Percentiles rank a stretch among this genome's conserved stretches.
phyloP scores from a whole-genome alignment of 2,797 vertebrate species.

The Rhodeus uyekii region DNA sequence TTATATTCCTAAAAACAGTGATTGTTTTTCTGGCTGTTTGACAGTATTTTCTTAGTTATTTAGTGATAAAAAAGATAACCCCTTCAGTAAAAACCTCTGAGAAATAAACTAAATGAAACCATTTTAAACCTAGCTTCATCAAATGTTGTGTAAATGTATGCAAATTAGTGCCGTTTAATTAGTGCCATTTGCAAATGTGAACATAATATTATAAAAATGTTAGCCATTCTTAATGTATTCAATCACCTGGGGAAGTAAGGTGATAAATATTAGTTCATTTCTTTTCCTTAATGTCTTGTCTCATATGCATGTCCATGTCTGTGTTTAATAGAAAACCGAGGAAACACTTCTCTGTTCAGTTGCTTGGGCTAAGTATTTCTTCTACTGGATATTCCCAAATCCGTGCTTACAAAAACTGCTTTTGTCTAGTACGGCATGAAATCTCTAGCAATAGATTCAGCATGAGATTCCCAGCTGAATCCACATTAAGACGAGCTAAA shows the following conservation, averaged over 20 bases:
- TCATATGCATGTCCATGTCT: not conserved
- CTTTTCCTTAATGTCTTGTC: not conserved
- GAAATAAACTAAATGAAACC: too few species aligned
- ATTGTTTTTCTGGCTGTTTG: too few species aligned
- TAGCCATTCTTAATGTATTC: not conserved
- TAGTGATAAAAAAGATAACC: too few species aligned
- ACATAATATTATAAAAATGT: not conserved
- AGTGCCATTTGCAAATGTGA: not conserved
- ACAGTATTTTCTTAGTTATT: too few species aligned
- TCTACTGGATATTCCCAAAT: slow-evolving; percentile 24
- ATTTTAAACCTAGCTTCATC: too few species aligned
- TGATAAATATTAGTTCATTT: not conserved
- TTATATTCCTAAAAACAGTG: not conserved
- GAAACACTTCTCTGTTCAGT: slow-evolving; percentile 2
- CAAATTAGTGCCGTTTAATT: too few species aligned
- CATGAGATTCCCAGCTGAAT: slow-evolving; percentile 20
- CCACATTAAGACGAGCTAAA: slow-evolving; percentile 22
- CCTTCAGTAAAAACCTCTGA: too few species aligned
- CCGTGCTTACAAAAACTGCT: slow-evolving; percentile 8
- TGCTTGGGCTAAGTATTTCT: not conserved
- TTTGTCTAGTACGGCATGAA: slow-evolving; percentile 22
- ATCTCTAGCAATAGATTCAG: slow-evolving; percentile 41
- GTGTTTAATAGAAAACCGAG: not conserved
- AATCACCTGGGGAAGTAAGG: not conserved
- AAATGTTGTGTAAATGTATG: too few species aligned